phyloP scores from a whole-genome alignment of 92 coral and sea anemone species.

The Blastomussa wellsi region DNA sequence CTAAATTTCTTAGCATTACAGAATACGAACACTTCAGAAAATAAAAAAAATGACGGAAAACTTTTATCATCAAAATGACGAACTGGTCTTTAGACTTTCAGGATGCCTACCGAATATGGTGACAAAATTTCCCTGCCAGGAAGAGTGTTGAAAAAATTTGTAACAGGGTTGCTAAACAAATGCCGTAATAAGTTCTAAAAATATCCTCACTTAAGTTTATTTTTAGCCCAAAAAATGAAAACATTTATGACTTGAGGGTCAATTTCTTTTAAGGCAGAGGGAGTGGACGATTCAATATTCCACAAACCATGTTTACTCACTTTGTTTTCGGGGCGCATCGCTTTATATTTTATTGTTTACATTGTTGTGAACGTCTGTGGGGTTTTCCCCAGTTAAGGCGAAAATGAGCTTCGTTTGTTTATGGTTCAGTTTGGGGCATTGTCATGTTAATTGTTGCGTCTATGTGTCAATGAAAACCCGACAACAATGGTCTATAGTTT shows the following conservation, averaged over 20 bases:
- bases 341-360: neutral
- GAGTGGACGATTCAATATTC: neutral
- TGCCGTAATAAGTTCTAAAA: neutral
- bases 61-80: neutral
- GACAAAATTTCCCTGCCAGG: neutral
- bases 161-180: neutral
- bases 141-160: neutral
- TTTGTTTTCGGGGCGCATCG: neutral
- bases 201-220: neutral
- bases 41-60: neutral
- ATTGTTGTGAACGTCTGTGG: neutral
- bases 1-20: neutral
- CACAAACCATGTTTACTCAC: neutral
- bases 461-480: too few species aligned
- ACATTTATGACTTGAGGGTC: neutral
- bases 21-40: neutral
- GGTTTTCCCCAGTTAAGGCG: slow-evolving; percentile 2
- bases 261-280: neutral
- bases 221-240: neutral
- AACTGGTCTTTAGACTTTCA: neutral
- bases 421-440: too few species aligned
- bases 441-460: too few species aligned
- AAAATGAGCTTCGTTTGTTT: neutral
- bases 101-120: neutral
- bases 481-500: too few species aligned